Percentiles rank a stretch among this genome's conserved stretches.
phyloP scores from a whole-genome alignment of 2,113 vertebrate genomes.

The Probosciger aterrimus region DNA sequence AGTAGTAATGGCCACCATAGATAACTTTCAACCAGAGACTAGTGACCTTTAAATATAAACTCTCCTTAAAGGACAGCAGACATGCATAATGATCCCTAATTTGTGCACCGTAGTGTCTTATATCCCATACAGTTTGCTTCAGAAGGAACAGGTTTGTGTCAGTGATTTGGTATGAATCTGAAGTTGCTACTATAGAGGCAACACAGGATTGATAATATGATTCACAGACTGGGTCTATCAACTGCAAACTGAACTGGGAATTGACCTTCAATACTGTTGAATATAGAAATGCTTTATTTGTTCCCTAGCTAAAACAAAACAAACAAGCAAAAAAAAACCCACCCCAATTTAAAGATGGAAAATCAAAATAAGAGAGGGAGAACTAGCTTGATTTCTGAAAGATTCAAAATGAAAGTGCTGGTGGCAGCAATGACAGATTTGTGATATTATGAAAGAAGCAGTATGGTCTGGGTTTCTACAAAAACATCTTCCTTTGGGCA shows the following conservation, averaged over 20 bases:
- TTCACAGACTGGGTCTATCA: neutral
- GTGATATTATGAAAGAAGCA: neutral
- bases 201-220: neutral
- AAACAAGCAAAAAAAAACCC: rapidly evolving
- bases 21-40: neutral
- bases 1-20: neutral
- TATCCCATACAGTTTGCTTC: neutral
- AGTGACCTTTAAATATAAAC: neutral
- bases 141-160: neutral
- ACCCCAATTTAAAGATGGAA: neutral
- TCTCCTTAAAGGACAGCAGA: neutral
- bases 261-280: neutral
- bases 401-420: neutral
- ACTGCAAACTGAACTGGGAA: neutral
- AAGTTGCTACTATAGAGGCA: neutral
- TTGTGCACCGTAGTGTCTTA: neutral
- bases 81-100: neutral
- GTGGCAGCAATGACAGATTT: neutral
- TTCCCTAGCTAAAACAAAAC: neutral
- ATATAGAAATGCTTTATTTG: neutral
- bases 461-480: neutral
- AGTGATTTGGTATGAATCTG: neutral
- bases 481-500: neutral
- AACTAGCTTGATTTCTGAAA: neutral
- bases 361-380: neutral